A percentile compares a stretch with the other conserved stretches of the same genome.
Evolutionary conservation across 2,888 invertebrate species (phyloP).

Genomic region (Leptinotarsa tumamoca): DNA sequence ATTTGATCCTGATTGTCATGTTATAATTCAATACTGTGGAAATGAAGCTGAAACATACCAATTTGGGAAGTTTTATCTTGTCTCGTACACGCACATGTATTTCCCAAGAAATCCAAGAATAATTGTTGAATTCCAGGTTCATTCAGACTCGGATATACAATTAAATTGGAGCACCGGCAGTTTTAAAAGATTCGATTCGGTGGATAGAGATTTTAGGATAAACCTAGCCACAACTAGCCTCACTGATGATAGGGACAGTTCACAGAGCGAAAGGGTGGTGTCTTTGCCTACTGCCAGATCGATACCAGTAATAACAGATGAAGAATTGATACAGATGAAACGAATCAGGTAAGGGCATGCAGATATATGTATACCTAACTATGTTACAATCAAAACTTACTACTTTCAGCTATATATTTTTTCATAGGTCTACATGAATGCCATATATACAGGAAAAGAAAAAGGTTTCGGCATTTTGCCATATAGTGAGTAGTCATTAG

Average conservation of each 20-base stretch:
- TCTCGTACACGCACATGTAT: too few species aligned
- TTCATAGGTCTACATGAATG: too few species aligned
- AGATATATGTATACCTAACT: neutral
- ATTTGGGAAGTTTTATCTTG: too few species aligned
- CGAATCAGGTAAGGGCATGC: constrained; percentile 35
- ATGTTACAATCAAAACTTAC: too few species aligned
- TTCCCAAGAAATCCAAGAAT: neutral
- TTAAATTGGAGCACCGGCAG: constrained; percentile 73
- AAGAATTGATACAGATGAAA: constrained; percentile 32
- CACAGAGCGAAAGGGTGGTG: constrained; percentile 63
- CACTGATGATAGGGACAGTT: constrained; percentile 54
- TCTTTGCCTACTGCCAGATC: constrained; percentile 77
- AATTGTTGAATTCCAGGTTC: constrained; percentile 66
- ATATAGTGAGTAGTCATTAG: too few species aligned
- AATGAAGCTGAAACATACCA: too few species aligned
- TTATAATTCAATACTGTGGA: too few species aligned
- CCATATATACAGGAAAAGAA: too few species aligned
- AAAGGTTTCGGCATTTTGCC: too few species aligned
- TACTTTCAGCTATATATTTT: too few species aligned
- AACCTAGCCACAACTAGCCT: constrained; percentile 66
- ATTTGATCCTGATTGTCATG: too few species aligned
- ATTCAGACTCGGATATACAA: constrained; percentile 75
- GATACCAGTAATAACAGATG: constrained; percentile 65
- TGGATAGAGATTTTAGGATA: constrained; percentile 71
- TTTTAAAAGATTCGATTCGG: constrained; percentile 75